Conservation (phyloP, 2,113 vertebrate species). For the Desmodus rotundus region DNA sequence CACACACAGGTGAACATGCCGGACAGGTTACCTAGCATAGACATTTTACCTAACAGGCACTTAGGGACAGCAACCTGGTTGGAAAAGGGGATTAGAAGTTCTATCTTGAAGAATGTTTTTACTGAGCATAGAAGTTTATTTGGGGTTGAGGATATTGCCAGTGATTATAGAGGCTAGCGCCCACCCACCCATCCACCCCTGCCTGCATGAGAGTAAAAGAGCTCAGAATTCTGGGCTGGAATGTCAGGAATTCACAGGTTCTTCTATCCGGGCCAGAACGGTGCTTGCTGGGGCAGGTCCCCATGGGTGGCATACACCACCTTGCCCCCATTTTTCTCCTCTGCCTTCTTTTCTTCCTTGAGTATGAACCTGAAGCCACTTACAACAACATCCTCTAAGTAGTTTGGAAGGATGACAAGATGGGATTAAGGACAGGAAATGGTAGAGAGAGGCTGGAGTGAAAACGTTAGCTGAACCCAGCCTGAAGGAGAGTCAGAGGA, state of each 20-base stretch:
- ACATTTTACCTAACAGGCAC: neutral
- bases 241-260: neutral
- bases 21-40: neutral
- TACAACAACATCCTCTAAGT: constrained; percentile 32
- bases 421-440: constrained; percentile 38
- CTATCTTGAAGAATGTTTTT: neutral
- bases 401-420: constrained; percentile 52
- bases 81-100: neutral
- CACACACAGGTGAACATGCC: accelerated
- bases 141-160: neutral
- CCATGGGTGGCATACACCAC: neutral
- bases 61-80: neutral
- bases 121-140: neutral
- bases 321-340: neutral
- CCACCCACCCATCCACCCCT: accelerated
- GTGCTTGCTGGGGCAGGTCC: neutral
- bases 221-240: neutral
- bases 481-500: constrained; percentile 52
- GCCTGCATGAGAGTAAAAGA: neutral
- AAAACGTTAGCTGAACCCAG: constrained; percentile 1
- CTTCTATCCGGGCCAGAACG: neutral
- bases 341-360: constrained; percentile 17
- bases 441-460: neutral
- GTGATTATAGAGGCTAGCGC: neutral
- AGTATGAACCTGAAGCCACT: neutral